Percentiles rank a stretch among this genome's conserved stretches.
phyloP scores from a whole-genome alignment of 2,888 invertebrate species.

The Amiota communis region DNA sequence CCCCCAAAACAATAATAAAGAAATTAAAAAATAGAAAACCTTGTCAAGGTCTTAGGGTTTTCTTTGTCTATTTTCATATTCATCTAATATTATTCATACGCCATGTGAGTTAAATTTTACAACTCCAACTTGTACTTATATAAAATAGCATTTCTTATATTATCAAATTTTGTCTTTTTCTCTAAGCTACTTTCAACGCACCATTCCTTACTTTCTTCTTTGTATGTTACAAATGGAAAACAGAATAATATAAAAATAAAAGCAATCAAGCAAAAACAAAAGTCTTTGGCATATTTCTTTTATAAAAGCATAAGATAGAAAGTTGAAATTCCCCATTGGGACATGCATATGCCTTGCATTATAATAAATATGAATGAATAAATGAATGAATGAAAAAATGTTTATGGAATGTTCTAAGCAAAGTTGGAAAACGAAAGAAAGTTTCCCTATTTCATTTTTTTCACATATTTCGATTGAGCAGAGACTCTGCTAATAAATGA shows the following conservation, averaged over 20 bases:
- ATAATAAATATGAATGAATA: slow-evolving; percentile 54
- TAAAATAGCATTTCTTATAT: neutral
- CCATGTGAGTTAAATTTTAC: slow-evolving; percentile 23
- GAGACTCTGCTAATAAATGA: slow-evolving; percentile 63
- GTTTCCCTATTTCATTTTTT: slow-evolving; percentile 23
- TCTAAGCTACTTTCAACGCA: slow-evolving; percentile 61
- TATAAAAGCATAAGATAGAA: slow-evolving; percentile 22
- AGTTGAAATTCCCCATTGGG: slow-evolving; percentile 63
- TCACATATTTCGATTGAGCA: slow-evolving; percentile 25
- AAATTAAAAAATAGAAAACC: neutral
- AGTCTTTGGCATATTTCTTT: slow-evolving; percentile 17
- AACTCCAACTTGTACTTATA: slow-evolving; percentile 26
- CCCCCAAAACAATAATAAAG: too few relatives aligned
- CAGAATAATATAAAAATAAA: neutral
- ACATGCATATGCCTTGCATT: slow-evolving; percentile 71
- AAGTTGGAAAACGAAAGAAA: neutral
- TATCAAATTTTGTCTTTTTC: slow-evolving; percentile 42
- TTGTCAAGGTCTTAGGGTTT: neutral
- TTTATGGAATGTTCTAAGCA: neutral
- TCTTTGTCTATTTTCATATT: neutral
- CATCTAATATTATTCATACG: slow-evolving; percentile 31
- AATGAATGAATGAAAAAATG: slow-evolving; percentile 47
- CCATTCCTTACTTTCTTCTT: slow-evolving; percentile 38
- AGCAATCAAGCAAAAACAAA: slow-evolving; percentile 7
- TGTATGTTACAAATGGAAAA: neutral